Evolutionary conservation across 2,888 invertebrate genomes (phyloP).

Genomic region (Caenorhabditis wallacei): DNA sequence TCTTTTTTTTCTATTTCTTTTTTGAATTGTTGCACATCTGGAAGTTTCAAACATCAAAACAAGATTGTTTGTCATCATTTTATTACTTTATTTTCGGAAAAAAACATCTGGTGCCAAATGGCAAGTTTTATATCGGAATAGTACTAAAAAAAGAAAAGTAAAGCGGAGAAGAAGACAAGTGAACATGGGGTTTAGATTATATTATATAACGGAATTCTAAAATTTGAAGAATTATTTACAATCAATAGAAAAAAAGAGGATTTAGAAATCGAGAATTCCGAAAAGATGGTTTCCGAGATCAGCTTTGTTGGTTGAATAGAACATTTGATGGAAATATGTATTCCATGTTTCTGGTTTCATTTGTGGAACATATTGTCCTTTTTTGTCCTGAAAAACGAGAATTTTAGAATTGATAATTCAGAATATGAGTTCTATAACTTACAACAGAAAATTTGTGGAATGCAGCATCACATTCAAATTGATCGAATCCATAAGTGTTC

Average conservation of each 20-base stretch:
- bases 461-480: slow-evolving; percentile 72
- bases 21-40: slow-evolving; percentile 31
- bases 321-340: slow-evolving; percentile 77
- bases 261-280: slow-evolving; percentile 69
- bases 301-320: slow-evolving; percentile 78
- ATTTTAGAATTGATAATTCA: background rate
- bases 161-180: slow-evolving; percentile 21
- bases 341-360: slow-evolving; percentile 79
- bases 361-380: slow-evolving; percentile 69
- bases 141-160: slow-evolving; percentile 13
- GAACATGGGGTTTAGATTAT: slow-evolving; percentile 6
- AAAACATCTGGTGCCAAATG: slow-evolving; percentile 28
- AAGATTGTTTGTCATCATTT: slow-evolving; percentile 29
- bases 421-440: slow-evolving; percentile 20
- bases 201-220: background rate
- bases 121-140: slow-evolving; percentile 19
- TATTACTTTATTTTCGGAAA: slow-evolving; percentile 28
- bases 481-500: slow-evolving; percentile 78
- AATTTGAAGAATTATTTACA: background rate
- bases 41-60: slow-evolving; percentile 22
- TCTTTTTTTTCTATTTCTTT: background rate
- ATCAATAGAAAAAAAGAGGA: background rate
- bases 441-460: slow-evolving; percentile 77
- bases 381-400: slow-evolving; percentile 66
- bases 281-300: slow-evolving; percentile 79